Base-by-base conservation (phyloP, 2,888 invertebrate species). In the Julus scanicus region DNA sequence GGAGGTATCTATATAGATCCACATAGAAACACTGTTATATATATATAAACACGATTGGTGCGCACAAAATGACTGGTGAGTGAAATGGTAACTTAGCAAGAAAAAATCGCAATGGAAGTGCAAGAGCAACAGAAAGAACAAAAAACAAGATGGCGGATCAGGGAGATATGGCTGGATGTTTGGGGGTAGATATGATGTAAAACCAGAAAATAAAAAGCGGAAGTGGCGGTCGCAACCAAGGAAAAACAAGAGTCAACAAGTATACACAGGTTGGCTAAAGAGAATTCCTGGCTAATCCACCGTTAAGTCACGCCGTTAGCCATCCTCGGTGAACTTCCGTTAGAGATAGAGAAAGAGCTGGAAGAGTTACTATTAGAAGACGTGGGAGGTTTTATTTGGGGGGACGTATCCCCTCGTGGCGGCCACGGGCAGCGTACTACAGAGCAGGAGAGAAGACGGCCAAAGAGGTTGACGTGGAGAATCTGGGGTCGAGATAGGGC, bases 31-130 rank as follows among this genome's bases (percentile, higher is more conserved):
- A 29, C 20, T 20, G 29, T 8, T 44, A 8, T 44, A 71, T 20
- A 71, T 71, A 71, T 71, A 71, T 71, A 71, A 71, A 71, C 71
- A 71, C 71, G 71, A n/a, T 29, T 84, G 15, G 84, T 84, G 84
- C 48, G 84, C 84, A 84, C 84, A 84, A 84, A 84, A 84, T 84
- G 84, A 84, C 84, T 84, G 84, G 84, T 84, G 40, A 48, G 84
- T 84, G 84, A 84, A 84, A 84, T 84, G 84, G 40, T 39, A 84
- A 84, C 48, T 84, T 84, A 44, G 48, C 48, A 84, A 39, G n/a
- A 20, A n/a, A 39, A 83, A 84, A 84, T 84, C 15, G 84, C 40
- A n/a, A 84, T 40, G 84, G 40, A 44, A 40, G 44, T 44, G 48
- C 40, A 84, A 84, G 39, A 17, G 39, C n/a, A 84, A 84, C 44